These are phyloP conservation scores for Lymantria dispar DNA, from an alignment of 2,888 invertebrate genomes.

Conservation along the genomic window DNA sequence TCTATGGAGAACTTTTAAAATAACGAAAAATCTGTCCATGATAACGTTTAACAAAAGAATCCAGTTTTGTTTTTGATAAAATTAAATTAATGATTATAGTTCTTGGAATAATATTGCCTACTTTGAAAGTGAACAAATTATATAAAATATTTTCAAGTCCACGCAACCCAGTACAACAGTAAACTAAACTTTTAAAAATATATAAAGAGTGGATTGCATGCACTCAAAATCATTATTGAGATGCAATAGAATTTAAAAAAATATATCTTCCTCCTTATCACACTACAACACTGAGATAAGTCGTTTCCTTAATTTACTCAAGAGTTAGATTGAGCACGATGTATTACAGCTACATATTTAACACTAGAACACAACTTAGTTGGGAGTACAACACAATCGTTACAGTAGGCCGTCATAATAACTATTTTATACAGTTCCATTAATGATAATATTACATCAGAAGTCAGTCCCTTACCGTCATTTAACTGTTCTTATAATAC, in stretches of 20 bases:
- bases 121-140: slow-evolving; percentile 1
- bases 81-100: not conserved
- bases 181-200: slow-evolving; percentile 20
- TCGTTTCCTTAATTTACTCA: slow-evolving; percentile 68
- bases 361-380: slow-evolving; percentile 76
- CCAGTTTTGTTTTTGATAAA: not conserved
- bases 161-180: slow-evolving; percentile 21
- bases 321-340: slow-evolving; percentile 76
- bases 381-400: slow-evolving; percentile 64
- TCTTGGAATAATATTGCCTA: not conserved
- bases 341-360: slow-evolving; percentile 70
- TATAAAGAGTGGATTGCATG: slow-evolving; percentile 30
- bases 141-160: slow-evolving; percentile 13
- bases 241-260: slow-evolving; percentile 26
- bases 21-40: not conserved
- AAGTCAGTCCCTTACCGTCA: slow-evolving; percentile 74
- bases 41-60: not conserved
- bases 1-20: not conserved
- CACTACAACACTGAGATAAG: slow-evolving; percentile 48
- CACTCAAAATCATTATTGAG: slow-evolving; percentile 22
- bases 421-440: slow-evolving; percentile 75
- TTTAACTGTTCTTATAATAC: slow-evolving; percentile 72
- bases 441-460: slow-evolving; percentile 75
- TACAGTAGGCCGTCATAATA: slow-evolving; percentile 66
- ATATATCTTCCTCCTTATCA: slow-evolving; percentile 54